Percentiles rank a stretch among this genome's conserved stretches.
phyloP scores from a whole-genome alignment of 2,888 invertebrate genomes.

The Gerris lacustris region DNA sequence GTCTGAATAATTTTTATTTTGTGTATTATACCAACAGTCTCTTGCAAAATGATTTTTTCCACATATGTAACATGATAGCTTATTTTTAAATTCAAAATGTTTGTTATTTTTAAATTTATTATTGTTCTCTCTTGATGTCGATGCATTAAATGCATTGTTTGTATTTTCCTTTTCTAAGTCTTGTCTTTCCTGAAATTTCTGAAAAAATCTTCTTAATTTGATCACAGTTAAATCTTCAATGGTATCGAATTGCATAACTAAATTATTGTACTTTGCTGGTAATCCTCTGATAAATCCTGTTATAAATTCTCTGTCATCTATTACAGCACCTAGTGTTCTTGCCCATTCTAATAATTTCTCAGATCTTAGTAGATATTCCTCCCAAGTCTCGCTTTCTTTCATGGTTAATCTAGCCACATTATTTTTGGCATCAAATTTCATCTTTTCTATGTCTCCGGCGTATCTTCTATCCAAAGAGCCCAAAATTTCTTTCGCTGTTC shows the following conservation, averaged over 20 bases:
- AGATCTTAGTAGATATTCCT: not conserved
- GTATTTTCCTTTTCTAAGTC: not conserved
- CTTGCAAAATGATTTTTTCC: no score
- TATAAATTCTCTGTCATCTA: not conserved
- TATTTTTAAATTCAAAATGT: no score
- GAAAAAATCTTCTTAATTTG: not conserved
- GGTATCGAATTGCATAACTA: not conserved
- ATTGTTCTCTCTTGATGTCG: not conserved
- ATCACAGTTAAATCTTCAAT: not conserved
- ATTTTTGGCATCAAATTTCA: not conserved
- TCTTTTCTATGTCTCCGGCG: not conserved
- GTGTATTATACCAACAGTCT: no score
- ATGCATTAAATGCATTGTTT: not conserved
- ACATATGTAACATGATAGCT: no score
- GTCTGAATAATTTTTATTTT: no score
- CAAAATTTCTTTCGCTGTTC: not conserved
- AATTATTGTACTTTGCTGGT: conserved; percentile 1
- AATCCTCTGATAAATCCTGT: not conserved
- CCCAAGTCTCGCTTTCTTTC: not conserved
- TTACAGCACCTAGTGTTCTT: not conserved
- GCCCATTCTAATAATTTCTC: not conserved
- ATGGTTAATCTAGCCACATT: not conserved
- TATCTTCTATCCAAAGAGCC: not conserved
- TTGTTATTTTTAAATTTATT: not conserved
- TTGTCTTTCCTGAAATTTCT: not conserved